Percentiles rank a stretch among this genome's conserved stretches.
Evolutionary conservation across 1,140 invertebrate genomes (phyloP).

Genomic region (Drosophila leontia): DNA sequence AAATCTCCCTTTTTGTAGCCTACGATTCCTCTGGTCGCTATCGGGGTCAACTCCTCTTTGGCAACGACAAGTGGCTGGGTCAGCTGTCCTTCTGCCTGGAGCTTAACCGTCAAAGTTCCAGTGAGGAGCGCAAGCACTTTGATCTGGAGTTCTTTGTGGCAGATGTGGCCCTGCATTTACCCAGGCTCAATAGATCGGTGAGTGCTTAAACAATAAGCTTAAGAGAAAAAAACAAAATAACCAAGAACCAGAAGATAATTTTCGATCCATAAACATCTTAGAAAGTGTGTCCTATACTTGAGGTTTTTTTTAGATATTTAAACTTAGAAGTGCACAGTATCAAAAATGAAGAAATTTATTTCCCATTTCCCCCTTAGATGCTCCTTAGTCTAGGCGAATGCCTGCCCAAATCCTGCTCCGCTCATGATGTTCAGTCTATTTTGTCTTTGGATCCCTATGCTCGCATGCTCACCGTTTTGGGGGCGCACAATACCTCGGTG

Average conservation of each 20-base stretch:
- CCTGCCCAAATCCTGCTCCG: slow-evolving; percentile 89
- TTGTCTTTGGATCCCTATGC: slow-evolving; percentile 86
- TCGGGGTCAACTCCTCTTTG: slow-evolving; percentile 91
- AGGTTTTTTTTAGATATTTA: too few relatives aligned
- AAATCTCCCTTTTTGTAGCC: slow-evolving; percentile 85
- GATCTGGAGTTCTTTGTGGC: slow-evolving; percentile 78
- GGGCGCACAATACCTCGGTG: slow-evolving; percentile 56
- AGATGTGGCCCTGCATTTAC: slow-evolving; percentile 58
- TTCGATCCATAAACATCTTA: too few relatives aligned
- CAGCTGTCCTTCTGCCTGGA: slow-evolving; percentile 85
- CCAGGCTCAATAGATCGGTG: slow-evolving; percentile 65
- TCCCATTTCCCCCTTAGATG: slow-evolving; percentile 29
- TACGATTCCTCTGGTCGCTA: slow-evolving; percentile 93
- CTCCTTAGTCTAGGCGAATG: slow-evolving; percentile 87
- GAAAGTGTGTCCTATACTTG: too few relatives aligned
- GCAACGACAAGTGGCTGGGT: slow-evolving; percentile 93
- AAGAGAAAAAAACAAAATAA: too few relatives aligned
- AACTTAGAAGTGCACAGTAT: too few relatives aligned
- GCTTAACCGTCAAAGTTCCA: slow-evolving; percentile 65
- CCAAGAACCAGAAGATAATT: too few relatives aligned
- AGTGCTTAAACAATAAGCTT: slow-evolving; percentile 4
- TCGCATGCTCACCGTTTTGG: slow-evolving; percentile 80
- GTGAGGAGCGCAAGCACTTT: slow-evolving; percentile 74
- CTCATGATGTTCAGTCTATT: slow-evolving; percentile 87
- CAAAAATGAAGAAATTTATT: neutral